Percentiles rank a stretch among this genome's conserved stretches.
These are phyloP conservation scores for Cydia strobilella DNA, from an alignment of 1,140 invertebrate species.

Conservation along the genomic window DNA sequence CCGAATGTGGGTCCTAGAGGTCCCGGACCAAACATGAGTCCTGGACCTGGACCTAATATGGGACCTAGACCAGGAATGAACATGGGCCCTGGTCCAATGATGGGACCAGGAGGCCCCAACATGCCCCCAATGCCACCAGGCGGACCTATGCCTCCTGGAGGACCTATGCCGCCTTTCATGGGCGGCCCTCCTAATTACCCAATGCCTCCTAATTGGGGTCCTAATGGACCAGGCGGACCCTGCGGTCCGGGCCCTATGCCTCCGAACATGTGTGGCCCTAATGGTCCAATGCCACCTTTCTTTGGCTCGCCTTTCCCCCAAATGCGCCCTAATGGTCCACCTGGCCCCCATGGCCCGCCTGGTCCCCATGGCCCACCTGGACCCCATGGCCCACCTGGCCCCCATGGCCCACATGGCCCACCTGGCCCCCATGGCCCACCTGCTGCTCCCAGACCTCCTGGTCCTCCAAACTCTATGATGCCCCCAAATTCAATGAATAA, in stretches of 20 bases:
- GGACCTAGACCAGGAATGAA: slow-evolving; percentile 44
- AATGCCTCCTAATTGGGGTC: slow-evolving; percentile 36
- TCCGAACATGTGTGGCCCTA: slow-evolving; percentile 66
- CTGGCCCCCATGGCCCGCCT: slow-evolving; percentile 48
- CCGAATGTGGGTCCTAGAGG: slow-evolving; percentile 46
- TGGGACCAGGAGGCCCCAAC: slow-evolving; percentile 26
- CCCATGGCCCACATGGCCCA: slow-evolving; percentile 62
- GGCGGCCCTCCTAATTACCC: slow-evolving; percentile 47
- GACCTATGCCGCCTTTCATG: slow-evolving; percentile 55
- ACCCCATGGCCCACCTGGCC: slow-evolving; percentile 61
- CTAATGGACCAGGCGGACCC: slow-evolving; percentile 17
- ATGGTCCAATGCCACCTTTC: slow-evolving; percentile 67
- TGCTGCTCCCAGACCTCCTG: slow-evolving; percentile 49
- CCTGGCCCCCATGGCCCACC: slow-evolving; percentile 38
- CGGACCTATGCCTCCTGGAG: slow-evolving; percentile 43
- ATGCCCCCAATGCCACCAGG: slow-evolving; percentile 42
- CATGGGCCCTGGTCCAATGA: slow-evolving; percentile 49
- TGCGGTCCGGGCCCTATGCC: slow-evolving; percentile 50
- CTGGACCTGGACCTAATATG: slow-evolving; percentile 47
- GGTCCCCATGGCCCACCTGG: no score
- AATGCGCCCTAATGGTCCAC: slow-evolving; percentile 67
- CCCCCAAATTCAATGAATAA: slow-evolving; percentile 51
- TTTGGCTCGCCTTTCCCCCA: slow-evolving; percentile 61
- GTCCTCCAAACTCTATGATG: slow-evolving; percentile 53
- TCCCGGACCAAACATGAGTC: slow-evolving; percentile 41